Evolutionary conservation across 1,140 invertebrate genomes (phyloP).

Genomic region (Heliconius eleuchia): DNA sequence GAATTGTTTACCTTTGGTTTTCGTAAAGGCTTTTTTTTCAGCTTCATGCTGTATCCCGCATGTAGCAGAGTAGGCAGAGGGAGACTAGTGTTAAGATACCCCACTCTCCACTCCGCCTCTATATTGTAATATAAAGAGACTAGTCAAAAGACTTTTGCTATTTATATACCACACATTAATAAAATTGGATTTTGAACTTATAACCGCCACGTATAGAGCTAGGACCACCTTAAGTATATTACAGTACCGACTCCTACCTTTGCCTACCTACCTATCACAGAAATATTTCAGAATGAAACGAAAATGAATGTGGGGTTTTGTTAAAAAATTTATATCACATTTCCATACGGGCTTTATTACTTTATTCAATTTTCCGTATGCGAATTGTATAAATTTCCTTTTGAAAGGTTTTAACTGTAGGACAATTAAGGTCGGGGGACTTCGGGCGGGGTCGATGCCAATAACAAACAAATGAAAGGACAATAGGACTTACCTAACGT

Average conservation of each 20-base stretch:
- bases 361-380: neutral
- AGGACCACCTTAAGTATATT: neutral
- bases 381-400: constrained; percentile 14
- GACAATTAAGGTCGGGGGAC: constrained; percentile 18
- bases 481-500: neutral
- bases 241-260: neutral
- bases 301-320: neutral
- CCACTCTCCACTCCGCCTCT: no score
- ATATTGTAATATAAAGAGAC: no score
- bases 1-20: no score
- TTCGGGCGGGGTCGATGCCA: constrained; percentile 12
- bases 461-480: constrained; percentile 3
- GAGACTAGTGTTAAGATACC: no score
- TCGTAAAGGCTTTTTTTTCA: no score
- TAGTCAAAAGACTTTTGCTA: no score
- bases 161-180: no score
- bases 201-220: neutral
- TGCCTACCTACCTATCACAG: neutral
- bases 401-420: constrained; percentile 20
- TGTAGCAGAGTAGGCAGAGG: no score
- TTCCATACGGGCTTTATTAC: constrained; percentile 8
- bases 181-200: neutral
- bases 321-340: neutral
- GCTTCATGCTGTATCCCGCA: no score
- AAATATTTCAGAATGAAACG: neutral